A percentile compares a stretch with the other conserved stretches of the same genome.
These are phyloP conservation scores for Helicoverpa zea DNA, from an alignment of 1,140 invertebrate genomes.

Conservation along the genomic window DNA sequence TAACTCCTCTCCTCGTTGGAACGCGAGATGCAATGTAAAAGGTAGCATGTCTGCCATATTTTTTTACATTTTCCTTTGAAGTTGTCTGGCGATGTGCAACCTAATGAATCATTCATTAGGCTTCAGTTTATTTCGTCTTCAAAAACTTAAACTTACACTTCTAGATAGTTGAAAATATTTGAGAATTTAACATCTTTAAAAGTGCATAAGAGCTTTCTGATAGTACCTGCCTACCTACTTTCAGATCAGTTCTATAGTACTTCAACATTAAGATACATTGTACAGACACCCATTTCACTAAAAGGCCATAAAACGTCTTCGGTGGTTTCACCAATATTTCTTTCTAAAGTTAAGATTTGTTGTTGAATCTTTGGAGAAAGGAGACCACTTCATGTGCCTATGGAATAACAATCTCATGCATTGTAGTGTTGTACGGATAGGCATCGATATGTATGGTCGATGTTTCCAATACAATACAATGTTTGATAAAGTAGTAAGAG, in stretches of 20 bases:
- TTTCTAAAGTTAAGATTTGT: slow-evolving; percentile 51
- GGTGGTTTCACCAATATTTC: slow-evolving; percentile 50
- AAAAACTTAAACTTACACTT: neutral
- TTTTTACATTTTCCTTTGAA: slow-evolving; percentile 35
- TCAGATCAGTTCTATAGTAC: too few species aligned
- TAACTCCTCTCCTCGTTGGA: neutral
- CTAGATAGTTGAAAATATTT: neutral
- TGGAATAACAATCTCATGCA: slow-evolving; percentile 66
- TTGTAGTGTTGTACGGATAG: slow-evolving; percentile 51
- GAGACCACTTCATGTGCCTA: slow-evolving; percentile 56
- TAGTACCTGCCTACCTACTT: too few species aligned
- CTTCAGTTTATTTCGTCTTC: slow-evolving; percentile 5
- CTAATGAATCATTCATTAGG: slow-evolving; percentile 36
- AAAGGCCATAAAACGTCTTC: slow-evolving; percentile 2
- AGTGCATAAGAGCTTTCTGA: too few species aligned
- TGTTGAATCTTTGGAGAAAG: slow-evolving; percentile 64
- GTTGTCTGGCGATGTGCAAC: neutral
- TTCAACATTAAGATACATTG: too few species aligned
- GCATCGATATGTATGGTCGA: slow-evolving; percentile 3
- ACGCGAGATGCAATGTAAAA: slow-evolving; percentile 14
- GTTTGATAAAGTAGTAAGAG: neutral
- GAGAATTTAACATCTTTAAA: too few species aligned
- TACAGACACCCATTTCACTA: neutral
- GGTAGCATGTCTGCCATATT: slow-evolving; percentile 1
- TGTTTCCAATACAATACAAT: neutral